A percentile compares a stretch with the other conserved stretches of the same genome.
Evolutionary conservation across 2,888 invertebrate genomes (phyloP).

Genomic region (Philopedon plagiatum): DNA sequence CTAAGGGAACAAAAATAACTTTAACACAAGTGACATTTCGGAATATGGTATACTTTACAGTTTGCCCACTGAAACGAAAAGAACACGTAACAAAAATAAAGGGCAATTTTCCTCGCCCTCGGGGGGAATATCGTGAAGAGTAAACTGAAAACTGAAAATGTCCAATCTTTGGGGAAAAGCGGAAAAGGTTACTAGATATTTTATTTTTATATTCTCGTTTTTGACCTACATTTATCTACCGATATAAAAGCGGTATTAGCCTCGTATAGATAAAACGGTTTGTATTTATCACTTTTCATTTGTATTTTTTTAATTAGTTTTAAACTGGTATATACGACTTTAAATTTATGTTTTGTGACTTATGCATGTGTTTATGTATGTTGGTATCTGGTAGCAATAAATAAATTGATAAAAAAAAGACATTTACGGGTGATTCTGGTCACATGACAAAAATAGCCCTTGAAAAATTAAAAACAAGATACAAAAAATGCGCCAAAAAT

Average conservation of each 20-base stretch:
- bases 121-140: constrained; percentile 5
- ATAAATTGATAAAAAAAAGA: too few species aligned
- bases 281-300: too few species aligned
- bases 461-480: too few species aligned
- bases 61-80: constrained; percentile 10
- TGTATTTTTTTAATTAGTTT: too few species aligned
- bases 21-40: constrained; percentile 3
- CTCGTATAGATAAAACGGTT: too few species aligned
- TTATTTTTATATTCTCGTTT: background rate
- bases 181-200: background rate
- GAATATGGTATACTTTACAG: constrained; percentile 11
- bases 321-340: too few species aligned
- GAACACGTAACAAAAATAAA: constrained; percentile 17
- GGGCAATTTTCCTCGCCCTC: constrained; percentile 13
- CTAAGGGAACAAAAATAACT: constrained; percentile 6
- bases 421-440: too few species aligned
- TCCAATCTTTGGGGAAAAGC: background rate
- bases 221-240: background rate
- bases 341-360: too few species aligned
- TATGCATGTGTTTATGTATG: too few species aligned
- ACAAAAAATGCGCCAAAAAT: too few species aligned
- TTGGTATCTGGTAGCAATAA: too few species aligned
- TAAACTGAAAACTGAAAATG: constrained; percentile 4
- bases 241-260: background rate
- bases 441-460: too few species aligned